Conservation (phyloP, 2,888 invertebrate genomes). For the Torymus auratus region DNA sequence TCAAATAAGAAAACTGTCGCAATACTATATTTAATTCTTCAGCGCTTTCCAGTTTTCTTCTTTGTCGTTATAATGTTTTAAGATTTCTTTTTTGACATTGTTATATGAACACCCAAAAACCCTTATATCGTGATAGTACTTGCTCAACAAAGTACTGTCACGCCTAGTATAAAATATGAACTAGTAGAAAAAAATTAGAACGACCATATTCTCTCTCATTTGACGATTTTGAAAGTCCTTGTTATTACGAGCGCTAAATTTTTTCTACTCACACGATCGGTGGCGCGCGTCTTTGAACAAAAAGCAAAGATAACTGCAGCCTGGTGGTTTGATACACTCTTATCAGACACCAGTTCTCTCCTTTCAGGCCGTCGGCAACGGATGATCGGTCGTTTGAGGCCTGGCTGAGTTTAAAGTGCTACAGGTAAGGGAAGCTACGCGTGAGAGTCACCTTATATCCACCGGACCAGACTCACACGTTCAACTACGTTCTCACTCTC, state of each 20-base stretch:
- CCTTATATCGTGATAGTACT: not conserved
- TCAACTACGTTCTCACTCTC: conserved; percentile 3
- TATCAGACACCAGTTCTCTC: conserved; percentile 95
- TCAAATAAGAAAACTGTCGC: too few species aligned
- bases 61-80: too few species aligned
- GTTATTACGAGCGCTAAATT: conserved; percentile 54
- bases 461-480: conserved; percentile 60
- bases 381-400: conserved; percentile 72
- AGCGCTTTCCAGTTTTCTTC: too few species aligned
- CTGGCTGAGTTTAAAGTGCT: conserved; percentile 67
- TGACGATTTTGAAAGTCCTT: too few species aligned
- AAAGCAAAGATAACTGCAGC: conserved; percentile 75
- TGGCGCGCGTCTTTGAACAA: conserved; percentile 6
- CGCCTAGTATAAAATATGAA: not conserved
- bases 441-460: conserved; percentile 59
- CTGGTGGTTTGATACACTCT: conserved; percentile 80
- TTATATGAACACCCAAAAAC: not conserved
- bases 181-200: conserved; percentile 35
- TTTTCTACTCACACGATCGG: conserved; percentile 38
- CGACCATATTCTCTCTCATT: too few species aligned
- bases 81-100: not conserved
- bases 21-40: too few species aligned
- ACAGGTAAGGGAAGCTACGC: conserved; percentile 70
- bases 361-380: conserved; percentile 83
- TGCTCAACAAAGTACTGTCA: not conserved